phyloP scores from a whole-genome alignment of 2,797 vertebrate species.

The Allobates femoralis region DNA sequence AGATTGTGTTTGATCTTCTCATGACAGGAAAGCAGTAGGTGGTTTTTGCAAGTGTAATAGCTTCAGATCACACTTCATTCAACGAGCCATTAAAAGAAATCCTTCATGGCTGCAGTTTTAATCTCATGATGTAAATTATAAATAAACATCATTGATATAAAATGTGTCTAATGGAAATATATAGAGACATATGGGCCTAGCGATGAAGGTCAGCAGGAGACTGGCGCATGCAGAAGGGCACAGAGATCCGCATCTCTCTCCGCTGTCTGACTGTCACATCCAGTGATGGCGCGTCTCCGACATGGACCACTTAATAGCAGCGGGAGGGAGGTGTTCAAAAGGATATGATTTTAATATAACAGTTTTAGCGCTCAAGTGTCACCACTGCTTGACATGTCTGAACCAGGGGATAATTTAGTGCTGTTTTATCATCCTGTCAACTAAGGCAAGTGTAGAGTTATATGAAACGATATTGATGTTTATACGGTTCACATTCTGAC shows the following conservation, averaged over 20 bases:
- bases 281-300: slow-evolving; percentile 33
- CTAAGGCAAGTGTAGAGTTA: slow-evolving; percentile 44
- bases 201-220: slow-evolving; percentile 39
- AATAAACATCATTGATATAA: slow-evolving; percentile 21
- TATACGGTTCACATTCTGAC: slow-evolving; percentile 23
- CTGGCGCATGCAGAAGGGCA: background rate
- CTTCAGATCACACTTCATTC: slow-evolving; percentile 15
- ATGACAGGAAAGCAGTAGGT: slow-evolving; percentile 23
- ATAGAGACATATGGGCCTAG: background rate
- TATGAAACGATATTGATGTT: slow-evolving; percentile 59
- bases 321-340: slow-evolving; percentile 48
- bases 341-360: slow-evolving; percentile 61
- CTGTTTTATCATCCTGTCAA: slow-evolving; percentile 60
- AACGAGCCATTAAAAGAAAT: slow-evolving; percentile 6
- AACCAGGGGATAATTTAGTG: slow-evolving; percentile 58
- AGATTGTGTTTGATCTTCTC: slow-evolving; percentile 35
- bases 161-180: background rate
- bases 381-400: slow-evolving; percentile 56
- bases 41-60: slow-evolving; percentile 15
- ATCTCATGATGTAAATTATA: slow-evolving; percentile 32
- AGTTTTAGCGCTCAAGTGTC: slow-evolving; percentile 58
- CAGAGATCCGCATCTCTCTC: slow-evolving; percentile 36
- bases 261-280: slow-evolving; percentile 50
- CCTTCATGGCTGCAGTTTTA: background rate
- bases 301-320: slow-evolving; percentile 58